These are phyloP conservation scores for Eciton burchellii DNA, from an alignment of 1,140 invertebrate species.

Conservation along the genomic window DNA sequence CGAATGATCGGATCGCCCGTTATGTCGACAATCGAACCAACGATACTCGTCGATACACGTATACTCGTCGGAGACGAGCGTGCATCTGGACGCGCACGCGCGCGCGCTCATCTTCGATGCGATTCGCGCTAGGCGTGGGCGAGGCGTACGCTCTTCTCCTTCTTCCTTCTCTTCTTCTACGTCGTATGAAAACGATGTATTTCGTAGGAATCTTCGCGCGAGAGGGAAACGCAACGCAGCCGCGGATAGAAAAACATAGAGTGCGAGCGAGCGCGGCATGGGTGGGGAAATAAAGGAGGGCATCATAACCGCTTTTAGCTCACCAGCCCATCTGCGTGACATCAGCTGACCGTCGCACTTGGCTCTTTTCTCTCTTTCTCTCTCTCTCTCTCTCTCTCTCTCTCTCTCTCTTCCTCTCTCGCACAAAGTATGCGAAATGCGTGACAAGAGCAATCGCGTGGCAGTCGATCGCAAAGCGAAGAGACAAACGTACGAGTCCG, in stretches of 20 bases:
- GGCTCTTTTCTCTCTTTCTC: conserved; percentile 62
- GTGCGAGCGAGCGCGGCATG: conserved; percentile 12
- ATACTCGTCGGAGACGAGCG: too few species aligned
- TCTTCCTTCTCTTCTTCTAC: conserved; percentile 3
- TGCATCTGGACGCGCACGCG: background rate
- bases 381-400: conserved; percentile 9
- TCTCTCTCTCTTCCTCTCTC: conserved; percentile 28
- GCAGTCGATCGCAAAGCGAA: background rate
- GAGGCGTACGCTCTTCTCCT: background rate
- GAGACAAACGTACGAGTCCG: background rate
- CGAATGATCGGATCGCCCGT: too few species aligned
- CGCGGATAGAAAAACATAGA: conserved; percentile 56
- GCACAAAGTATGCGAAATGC: conserved; percentile 21
- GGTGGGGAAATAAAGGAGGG: conserved; percentile 57
- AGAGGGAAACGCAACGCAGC: conserved; percentile 35
- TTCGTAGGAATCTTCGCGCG: conserved; percentile 24
- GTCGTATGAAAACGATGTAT: background rate
- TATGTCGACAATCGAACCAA: too few species aligned
- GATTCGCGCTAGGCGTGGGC: conserved; percentile 5
- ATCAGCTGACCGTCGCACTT: conserved; percentile 79
- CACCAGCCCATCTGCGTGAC: conserved; percentile 72
- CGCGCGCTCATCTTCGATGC: conserved; percentile 31
- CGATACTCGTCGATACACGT: too few species aligned
- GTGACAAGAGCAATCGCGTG: background rate
- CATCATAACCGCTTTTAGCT: conserved; percentile 78